Conservation (phyloP, 1,140 invertebrate species). For the Stratiolaelaps scimitus region DNA sequence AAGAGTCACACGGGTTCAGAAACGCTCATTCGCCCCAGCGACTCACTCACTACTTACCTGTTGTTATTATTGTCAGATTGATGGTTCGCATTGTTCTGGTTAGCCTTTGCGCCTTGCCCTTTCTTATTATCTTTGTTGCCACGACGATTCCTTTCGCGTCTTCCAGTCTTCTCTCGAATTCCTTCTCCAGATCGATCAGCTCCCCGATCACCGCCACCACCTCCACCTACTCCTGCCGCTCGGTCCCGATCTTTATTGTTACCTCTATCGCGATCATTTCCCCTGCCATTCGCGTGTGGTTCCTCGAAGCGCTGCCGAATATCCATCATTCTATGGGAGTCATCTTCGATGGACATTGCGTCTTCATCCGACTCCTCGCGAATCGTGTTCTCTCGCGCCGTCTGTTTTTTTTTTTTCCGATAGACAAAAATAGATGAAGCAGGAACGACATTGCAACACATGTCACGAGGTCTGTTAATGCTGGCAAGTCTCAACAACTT, state of each 20-base stretch:
- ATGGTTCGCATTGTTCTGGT: too few relatives aligned
- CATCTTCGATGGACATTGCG: not conserved
- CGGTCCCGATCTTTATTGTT: not conserved
- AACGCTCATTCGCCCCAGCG: too few relatives aligned
- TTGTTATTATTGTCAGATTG: too few relatives aligned
- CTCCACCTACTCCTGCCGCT: not conserved
- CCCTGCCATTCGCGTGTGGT: not conserved
- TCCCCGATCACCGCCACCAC: not conserved
- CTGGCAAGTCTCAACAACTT: not conserved
- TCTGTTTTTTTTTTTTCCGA: conserved; percentile 1
- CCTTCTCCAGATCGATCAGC: not conserved
- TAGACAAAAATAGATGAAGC: not conserved
- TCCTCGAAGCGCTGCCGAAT: not conserved
- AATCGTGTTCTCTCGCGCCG: not conserved
- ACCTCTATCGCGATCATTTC: not conserved
- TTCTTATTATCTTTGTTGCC: too few relatives aligned
- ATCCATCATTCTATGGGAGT: conserved; percentile 1
- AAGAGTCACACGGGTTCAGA: too few relatives aligned
- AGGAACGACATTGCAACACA: not conserved
- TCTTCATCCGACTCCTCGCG: conserved; percentile 22
- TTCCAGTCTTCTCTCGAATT: conserved; percentile 4
- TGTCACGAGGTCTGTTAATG: not conserved
- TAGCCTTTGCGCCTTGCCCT: too few relatives aligned
- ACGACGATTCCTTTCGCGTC: too few relatives aligned
- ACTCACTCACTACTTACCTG: too few relatives aligned